Evolutionary conservation across 2,113 vertebrate species (phyloP).

Genomic region (Phocoena sinus): DNA sequence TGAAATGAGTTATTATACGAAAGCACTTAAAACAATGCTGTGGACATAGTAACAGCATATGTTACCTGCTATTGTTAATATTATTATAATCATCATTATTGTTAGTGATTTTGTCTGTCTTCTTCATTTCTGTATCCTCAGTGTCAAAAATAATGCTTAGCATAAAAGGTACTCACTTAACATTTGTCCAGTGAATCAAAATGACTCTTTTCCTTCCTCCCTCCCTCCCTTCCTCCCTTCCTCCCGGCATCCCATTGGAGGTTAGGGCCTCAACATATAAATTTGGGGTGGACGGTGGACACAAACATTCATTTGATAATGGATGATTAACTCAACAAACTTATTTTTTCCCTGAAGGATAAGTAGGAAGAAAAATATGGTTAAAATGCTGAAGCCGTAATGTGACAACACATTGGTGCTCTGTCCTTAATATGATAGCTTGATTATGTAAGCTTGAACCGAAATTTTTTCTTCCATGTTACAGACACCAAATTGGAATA

Average conservation of each 20-base stretch:
- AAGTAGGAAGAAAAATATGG: not conserved
- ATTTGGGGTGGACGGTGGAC: not conserved
- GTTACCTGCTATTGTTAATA: not conserved
- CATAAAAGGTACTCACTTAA: not conserved
- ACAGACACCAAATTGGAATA: not conserved
- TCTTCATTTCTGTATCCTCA: not conserved
- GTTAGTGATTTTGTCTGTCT: not conserved
- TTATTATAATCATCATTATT: not conserved
- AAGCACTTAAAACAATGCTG: not conserved
- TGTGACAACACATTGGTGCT: not conserved
- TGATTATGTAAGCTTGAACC: not conserved
- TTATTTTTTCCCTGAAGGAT: not conserved
- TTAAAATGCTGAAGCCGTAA: slow-evolving; percentile 15
- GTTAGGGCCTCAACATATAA: not conserved
- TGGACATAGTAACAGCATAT: not conserved
- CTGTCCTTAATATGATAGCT: not conserved
- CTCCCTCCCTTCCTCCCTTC: no score
- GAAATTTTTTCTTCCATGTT: not conserved
- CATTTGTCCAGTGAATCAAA: not conserved
- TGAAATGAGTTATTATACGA: not conserved
- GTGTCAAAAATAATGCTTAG: not conserved
- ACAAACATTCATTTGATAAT: not conserved
- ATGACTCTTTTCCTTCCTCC: not conserved
- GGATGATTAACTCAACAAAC: not conserved
- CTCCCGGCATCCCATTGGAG: not conserved